A percentile compares a stretch with the other conserved stretches of the same genome.
phyloP scores from a whole-genome alignment of 2,113 vertebrate genomes.

The Ranitomeya variabilis region DNA sequence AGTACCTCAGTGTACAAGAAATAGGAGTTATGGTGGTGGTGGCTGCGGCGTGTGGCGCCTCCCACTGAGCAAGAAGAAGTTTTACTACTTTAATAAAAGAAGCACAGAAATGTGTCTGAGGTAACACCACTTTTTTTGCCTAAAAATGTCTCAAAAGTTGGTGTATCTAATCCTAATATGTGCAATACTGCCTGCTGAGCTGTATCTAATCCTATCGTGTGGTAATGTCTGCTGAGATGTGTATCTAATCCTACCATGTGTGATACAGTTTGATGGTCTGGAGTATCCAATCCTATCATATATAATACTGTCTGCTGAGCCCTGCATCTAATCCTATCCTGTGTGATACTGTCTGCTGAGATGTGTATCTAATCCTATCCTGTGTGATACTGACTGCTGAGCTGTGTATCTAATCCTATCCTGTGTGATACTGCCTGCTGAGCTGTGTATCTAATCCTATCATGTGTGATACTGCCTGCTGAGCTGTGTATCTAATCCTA shows the following conservation, averaged over 20 bases:
- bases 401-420: neutral
- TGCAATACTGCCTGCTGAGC: neutral
- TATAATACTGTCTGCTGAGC: neutral
- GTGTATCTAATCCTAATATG: neutral
- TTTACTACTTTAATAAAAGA: neutral
- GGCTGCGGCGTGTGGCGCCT: neutral
- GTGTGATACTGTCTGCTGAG: neutral
- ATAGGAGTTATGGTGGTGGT: too few relatives aligned
- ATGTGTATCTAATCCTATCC: neutral
- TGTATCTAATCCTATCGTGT: neutral
- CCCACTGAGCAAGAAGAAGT: neutral
- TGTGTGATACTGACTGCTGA: neutral
- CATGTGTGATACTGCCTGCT: neutral
- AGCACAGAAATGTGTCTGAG: too few relatives aligned
- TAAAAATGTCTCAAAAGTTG: neutral
- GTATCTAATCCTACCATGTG: neutral
- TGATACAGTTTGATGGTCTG: too few relatives aligned
- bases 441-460: neutral
- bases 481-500: neutral
- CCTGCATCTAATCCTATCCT: neutral
- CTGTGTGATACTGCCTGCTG: neutral
- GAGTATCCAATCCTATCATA: neutral
- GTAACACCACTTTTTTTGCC: too few relatives aligned
- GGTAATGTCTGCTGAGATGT: neutral
- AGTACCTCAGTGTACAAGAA: neutral